Evolutionary conservation across 2,113 vertebrate genomes (phyloP).

Genomic region (Chaenogobius annularis): DNA sequence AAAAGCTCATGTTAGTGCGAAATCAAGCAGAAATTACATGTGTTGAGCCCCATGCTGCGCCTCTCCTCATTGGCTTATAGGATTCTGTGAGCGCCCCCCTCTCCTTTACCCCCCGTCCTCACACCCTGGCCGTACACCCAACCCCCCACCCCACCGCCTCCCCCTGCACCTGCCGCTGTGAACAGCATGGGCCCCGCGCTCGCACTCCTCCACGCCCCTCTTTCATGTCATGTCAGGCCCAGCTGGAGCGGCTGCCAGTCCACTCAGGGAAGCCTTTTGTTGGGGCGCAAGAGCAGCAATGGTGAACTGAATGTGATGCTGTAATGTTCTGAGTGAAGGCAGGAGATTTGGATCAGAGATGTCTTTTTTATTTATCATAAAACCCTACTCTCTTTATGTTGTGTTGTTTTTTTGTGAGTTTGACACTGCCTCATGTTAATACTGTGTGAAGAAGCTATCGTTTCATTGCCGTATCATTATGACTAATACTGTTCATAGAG

Average conservation of each 20-base stretch:
- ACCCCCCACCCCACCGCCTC: constrained; percentile 13
- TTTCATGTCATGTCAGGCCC: constrained; percentile 76
- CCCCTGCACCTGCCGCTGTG: constrained; percentile 76
- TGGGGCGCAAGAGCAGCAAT: constrained; percentile 46
- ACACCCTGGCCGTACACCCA: constrained; percentile 41
- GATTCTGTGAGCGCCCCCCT: constrained; percentile 40
- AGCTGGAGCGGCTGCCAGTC: constrained; percentile 69
- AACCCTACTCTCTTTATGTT: background rate
- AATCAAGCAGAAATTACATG: constrained; percentile 52
- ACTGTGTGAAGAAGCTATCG: background rate
- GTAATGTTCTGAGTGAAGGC: background rate
- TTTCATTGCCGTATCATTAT: background rate
- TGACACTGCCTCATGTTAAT: background rate
- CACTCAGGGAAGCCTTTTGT: constrained; percentile 62
- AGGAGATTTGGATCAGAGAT: background rate
- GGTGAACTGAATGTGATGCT: constrained; percentile 23
- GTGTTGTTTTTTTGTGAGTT: background rate
- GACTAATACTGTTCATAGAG: background rate
- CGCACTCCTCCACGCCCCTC: constrained; percentile 63
- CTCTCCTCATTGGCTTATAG: constrained; percentile 42
- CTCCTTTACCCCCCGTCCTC: background rate
- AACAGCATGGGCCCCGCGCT: constrained; percentile 75
- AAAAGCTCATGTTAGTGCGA: constrained; percentile 34
- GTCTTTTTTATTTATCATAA: background rate
- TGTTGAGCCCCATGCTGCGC: constrained; percentile 40